Evolutionary conservation across 2,797 vertebrate species (phyloP).

Genomic region (Heteromormyrus szaboi): DNA sequence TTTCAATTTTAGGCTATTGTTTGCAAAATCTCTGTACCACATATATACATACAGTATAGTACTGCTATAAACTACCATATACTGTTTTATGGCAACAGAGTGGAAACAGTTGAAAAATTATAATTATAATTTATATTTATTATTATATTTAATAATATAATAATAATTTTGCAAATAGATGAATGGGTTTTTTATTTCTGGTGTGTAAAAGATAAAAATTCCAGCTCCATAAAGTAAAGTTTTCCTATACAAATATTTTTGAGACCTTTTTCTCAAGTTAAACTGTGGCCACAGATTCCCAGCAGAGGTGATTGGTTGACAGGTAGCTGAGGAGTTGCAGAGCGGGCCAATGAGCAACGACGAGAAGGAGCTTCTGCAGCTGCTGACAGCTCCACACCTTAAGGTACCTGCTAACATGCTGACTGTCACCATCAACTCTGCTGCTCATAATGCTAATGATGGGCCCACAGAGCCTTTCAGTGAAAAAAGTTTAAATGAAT

Average conservation of each 20-base stretch:
- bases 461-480: background rate
- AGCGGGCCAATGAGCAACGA: constrained; percentile 69
- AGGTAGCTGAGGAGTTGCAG: constrained; percentile 88
- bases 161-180: background rate
- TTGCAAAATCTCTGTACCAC: background rate
- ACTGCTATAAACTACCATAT: background rate
- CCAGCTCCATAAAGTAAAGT: background rate
- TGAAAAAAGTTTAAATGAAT: background rate
- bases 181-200: background rate
- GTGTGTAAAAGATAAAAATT: background rate
- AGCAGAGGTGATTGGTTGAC: constrained; percentile 11
- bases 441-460: background rate
- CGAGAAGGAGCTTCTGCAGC: constrained; percentile 76
- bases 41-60: background rate
- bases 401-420: constrained; percentile 51
- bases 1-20: background rate
- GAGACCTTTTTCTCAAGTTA: background rate
- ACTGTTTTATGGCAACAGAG: background rate
- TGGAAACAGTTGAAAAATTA: background rate
- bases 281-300: background rate
- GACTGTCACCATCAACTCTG: background rate
- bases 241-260: background rate
- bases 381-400: constrained; percentile 83
- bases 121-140: no score
- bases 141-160: background rate